Base-by-base conservation (phyloP, 2,113 vertebrate genomes). In the Trematocara nigrifrons region DNA sequence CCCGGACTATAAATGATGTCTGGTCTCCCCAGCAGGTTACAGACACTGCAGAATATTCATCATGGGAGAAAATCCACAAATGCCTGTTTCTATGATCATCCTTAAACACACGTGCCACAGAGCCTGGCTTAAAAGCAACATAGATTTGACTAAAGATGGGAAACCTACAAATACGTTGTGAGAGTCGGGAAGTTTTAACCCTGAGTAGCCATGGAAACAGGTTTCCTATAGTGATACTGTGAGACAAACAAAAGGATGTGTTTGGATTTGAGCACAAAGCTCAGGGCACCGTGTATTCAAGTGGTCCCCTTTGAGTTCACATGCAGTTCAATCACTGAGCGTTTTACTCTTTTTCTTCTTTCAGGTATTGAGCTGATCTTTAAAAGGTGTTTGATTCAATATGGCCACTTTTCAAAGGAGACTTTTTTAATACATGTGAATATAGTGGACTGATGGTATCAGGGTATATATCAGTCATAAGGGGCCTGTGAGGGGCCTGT, bases 21-120 rank as follows among this genome's bases (percentile, higher is more conserved):
- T 92, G 74, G 84, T 89, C 86, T 88, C 82, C 78, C 82, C 89
- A 90, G 90, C 93, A 91, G 92, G 89, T 86, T 88, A 61, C 86
- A 89, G 88, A 87, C 83, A 77, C 80, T 87, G 83, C 87, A 85
- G 85, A 86, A 83, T 83, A 74, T 86, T 94, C 90, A 87, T 91
- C 90, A 91, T 16, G 52, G 81, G 22, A 66, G 53, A 84, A 86
- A 87, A 91, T 85, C 80, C 79, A 49, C 78, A 49, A 54, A 6
- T 52, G 16, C n/a, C 38, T 53, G 7, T 76, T 81, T 80, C 33
- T 78, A 6, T 87, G 51, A 81, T 66, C 15, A 26, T 69, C 16
- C 16, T 33, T 18, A 59, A 78, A 82, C 15, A 33, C 47, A 29
- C 9, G n/a, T 31, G 31, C 35, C 40, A 15, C 5, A 40, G 33